Base-by-base conservation (phyloP, 2,113 vertebrate genomes). In the Alethe diademata region DNA sequence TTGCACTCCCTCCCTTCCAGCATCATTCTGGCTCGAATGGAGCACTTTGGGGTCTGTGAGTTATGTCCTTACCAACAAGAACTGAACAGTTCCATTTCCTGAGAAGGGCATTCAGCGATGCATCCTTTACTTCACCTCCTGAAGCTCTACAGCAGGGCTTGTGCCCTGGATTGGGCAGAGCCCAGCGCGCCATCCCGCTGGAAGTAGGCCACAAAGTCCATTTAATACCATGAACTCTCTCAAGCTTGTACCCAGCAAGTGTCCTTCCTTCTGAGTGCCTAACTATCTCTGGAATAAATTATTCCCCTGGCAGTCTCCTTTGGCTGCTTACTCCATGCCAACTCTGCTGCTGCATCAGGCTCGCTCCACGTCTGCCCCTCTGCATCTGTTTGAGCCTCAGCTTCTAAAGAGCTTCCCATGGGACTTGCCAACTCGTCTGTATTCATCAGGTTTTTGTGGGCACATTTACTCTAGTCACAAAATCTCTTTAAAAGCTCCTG, bases 271-370 rank as follows among this genome's bases (percentile, higher is more conserved):
- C 17, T 29, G 45, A 88, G 65, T 58, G 57, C 73, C 35, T 51
- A 73, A 62, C 24, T 86, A 65, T 53, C 45, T 78, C 89, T 78
- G 50, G 73, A 95, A 95, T 78, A 84, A 96, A 91, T 91, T 57
- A 94, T 29, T 76, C 35, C 53, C 47, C 43, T 51, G 40, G 94
- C 81, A 78, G 47, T 12, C 75, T 88, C 75, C 65, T 81, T 40
- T 71, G 45, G 36, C 69, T 71, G 23, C 61, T 69, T 78, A 36
- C 25, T 93, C 67, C 74, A 53, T 43, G 66, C 90, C 92, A 91
- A 8, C 45, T 72, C 66, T 45, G 76, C 70, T 4, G 8, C 88
- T 58, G 79, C 65, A 42, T 28, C 40, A 70, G 67, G 56, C 57
- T 83, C 1, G 0, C 50, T 69, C 74, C 45, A 14, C 0, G 1